Percentiles rank a stretch among this genome's conserved stretches.
Evolutionary conservation across 2,113 vertebrate species (phyloP).

Genomic region (Rallus limicola): DNA sequence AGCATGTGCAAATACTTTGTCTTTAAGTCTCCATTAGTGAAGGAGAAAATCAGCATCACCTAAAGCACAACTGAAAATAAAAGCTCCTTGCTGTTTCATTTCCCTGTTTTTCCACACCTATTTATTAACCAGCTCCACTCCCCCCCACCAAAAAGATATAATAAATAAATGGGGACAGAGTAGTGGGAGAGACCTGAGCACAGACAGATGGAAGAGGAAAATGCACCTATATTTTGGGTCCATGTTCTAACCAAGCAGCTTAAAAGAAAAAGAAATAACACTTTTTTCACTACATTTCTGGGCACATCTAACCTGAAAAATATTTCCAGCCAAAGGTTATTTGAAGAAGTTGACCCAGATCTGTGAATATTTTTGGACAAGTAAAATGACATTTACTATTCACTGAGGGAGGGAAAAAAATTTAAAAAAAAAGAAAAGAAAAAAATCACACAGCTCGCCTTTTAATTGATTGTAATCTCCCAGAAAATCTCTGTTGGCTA

Average conservation of each 20-base stretch:
- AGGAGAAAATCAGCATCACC: neutral
- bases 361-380: constrained; percentile 29
- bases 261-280: neutral
- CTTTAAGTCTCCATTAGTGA: neutral
- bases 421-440: neutral
- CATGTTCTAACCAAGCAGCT: neutral
- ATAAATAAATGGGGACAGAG: neutral
- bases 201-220: neutral
- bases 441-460: neutral
- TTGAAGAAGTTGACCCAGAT: constrained; percentile 41
- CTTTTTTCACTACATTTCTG: neutral
- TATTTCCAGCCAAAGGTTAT: constrained; percentile 36
- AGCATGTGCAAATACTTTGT: neutral
- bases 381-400: constrained; percentile 24
- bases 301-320: neutral
- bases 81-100: neutral
- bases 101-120: neutral
- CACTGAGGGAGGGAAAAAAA: neutral
- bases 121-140: neutral
- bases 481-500: constrained; percentile 12
- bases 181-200: neutral
- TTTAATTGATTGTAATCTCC: constrained; percentile 6
- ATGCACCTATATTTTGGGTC: neutral
- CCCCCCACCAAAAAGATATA: neutral
- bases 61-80: neutral